Base-by-base conservation (phyloP, 1,140 invertebrate genomes). In the Drosophila sulfurigaster region DNA sequence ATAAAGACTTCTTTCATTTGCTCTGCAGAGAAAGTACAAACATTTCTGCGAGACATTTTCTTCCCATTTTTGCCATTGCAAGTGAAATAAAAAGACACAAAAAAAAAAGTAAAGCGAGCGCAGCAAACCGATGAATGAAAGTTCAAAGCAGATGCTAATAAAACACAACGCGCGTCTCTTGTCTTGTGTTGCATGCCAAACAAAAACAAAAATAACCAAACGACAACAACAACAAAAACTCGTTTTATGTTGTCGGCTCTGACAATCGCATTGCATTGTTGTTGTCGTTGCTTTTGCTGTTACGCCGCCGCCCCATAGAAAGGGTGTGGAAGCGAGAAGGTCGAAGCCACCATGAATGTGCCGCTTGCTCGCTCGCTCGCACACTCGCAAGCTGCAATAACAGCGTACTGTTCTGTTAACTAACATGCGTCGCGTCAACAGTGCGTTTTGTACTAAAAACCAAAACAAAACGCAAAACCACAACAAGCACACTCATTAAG, bases 61-160 rank as follows among this genome's bases (percentile, higher is more conserved):
- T 69, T 38, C 28, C 35, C 8, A 45, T 52, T 48, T 51, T 67
- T 54, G 20, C 71, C 63, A 78, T 66, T 75, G 60, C 56, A 78
- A 54, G 58, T 46, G 30, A 25, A 51, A 69, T 16, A 25, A 25
- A 25, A 25, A 25, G 3, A 25, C 3, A 25, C 20, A 25, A 0
- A 25, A 25, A 67, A 46, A 38, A 38, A 38, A 32, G 32, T 5
- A 5, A 8, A 49, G 8, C 49, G 38, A 56, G 28, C 45, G 52
- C 46, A 59, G 11, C 54, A 41, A 71, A 75, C 68, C 68, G 60
- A 69, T 75, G 60, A 75, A 75, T 71, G 73, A 75, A 75, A 75
- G 73, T 75, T 71, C 54, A 65, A 75, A 75, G 60, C 46, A 52
- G 59, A 75, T 70, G 66, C 72, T 51, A 69, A 70, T 75, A 70